Evolutionary conservation across 2,797 vertebrate species (phyloP), one percentile per base, ranked within the genome.

Genomic region (Enteromius unitaeniatus): DNA sequence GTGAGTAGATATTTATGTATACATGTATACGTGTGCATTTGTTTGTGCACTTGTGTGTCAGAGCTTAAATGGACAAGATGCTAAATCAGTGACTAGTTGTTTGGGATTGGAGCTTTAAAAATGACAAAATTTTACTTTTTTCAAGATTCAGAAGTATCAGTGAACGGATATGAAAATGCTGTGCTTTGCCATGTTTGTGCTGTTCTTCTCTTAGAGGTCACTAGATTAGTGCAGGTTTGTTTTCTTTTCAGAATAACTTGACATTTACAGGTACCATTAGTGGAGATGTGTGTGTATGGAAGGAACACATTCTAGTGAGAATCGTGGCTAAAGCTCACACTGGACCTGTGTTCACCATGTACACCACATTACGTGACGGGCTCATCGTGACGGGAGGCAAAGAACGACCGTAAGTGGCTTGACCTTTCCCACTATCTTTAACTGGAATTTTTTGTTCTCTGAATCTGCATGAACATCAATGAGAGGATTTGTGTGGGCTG

Each of bases 191-290:
- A 70, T 94, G 89, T 92, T 88, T 88, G 68, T 94, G 91, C 90
- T 90, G 89, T 93, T 92, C 84, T 88, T 94, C 92, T 93, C 82
- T 93, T 86, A 92, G 95, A 95, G 94, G 93, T 93, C 95, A 94
- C 93, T 95, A 96, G 95, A 95, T 95, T 95, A 95, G 95, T 95
- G 93, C 94, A 95, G 93, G 91, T 96, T 93, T 95, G 93, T 95
- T 95, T 95, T 94, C 94, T 96, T 97, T 98, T 96, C 97, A 99
- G 98, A 99, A 97, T 96, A 99, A 98, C 96, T 97, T 99, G 96
- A 99, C 98, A 89, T 99, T 99, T 96, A 99, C 98, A 95, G 98
- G 98, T 96, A 97, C 97, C 91, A 97, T 99, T 95, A 99, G 98
- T 96, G 98, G 98, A 91, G 98, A 99, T 94, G 97, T 99, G 89